These are phyloP conservation scores for Eulemur coronatus DNA, from an alignment of 2,797 vertebrate species.

Conservation along the genomic window DNA sequence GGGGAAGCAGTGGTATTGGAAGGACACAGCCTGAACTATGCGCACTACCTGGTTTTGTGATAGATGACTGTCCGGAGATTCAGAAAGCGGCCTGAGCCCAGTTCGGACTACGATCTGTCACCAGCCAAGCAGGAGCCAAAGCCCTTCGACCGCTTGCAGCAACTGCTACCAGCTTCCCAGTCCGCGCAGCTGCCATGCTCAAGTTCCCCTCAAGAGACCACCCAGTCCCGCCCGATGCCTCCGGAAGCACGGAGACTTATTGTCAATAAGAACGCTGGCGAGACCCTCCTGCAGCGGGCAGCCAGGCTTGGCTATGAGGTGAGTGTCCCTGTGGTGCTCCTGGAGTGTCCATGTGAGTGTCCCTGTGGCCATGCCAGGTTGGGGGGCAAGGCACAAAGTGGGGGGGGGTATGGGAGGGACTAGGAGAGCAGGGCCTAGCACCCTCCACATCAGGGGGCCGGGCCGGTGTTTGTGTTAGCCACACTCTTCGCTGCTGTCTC, in stretches of 20 bases:
- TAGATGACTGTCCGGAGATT: slow-evolving; percentile 86
- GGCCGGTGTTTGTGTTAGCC: neutral
- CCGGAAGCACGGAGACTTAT: slow-evolving; percentile 96
- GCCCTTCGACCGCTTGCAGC: slow-evolving; percentile 85
- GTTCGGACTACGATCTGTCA: slow-evolving; percentile 87
- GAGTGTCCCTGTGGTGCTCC: slow-evolving; percentile 64
- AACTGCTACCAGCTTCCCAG: slow-evolving; percentile 77
- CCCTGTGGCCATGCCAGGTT: neutral
- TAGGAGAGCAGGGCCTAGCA: neutral
- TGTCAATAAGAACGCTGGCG: slow-evolving; percentile 98
- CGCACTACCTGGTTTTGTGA: neutral
- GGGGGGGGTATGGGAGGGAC: neutral
- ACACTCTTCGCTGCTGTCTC: neutral
- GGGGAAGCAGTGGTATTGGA: neutral
- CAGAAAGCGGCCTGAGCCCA: slow-evolving; percentile 90
- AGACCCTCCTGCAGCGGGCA: slow-evolving; percentile 96
- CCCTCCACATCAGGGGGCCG: neutral
- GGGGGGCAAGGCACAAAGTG: accelerated
- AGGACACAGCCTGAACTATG: neutral
- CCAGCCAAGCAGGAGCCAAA: slow-evolving; percentile 88
- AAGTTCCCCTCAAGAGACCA: slow-evolving; percentile 85
- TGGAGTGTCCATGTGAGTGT: slow-evolving; percentile 81
- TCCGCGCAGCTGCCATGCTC: slow-evolving; percentile 80
- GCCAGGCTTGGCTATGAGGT: slow-evolving; percentile 98
- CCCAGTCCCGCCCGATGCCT: slow-evolving; percentile 93